Base-by-base conservation (phyloP, 2,888 invertebrate genomes). In the Hypsopygia costalis region DNA sequence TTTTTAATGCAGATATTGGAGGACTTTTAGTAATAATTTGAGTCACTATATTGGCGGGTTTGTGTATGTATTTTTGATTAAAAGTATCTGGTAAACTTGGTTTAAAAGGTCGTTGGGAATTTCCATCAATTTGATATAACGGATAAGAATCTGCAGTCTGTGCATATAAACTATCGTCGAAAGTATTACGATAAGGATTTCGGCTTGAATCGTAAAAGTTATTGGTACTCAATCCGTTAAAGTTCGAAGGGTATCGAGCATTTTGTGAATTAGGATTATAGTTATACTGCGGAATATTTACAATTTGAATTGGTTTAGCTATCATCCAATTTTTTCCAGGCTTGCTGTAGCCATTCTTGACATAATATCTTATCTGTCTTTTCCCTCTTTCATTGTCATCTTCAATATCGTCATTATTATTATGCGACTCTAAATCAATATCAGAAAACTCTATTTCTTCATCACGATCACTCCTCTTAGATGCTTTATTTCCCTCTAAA, bases 11-110 rank as follows among this genome's bases (percentile, higher is more conserved):
- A 16, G 91, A 91, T 42, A 90, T 82, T 27, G 90, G 91, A 33
- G 91, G 91, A 40, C 89, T 87, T 62, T 90, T 91, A 10, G 91
- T 90, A 31, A 91, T 90, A 33, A 81, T 77, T 61, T 81, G 85
- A 27, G 78, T 80, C 11, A 69, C 69, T 37, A 67, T 46, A 58
- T 78, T 79, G 27, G 70, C 51, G 22, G 75, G 71, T 48, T 58
- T 74, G 51, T 73, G 70, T 27, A 55, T 52, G 40, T 53, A 45
- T 42, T 69, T 73, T 54, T 69, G 70, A 43, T 63, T 74, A 36
- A 62, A 59, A n/a, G 67, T 68, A 51, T 82, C 83, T 11, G 74
- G 75, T 49, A 72, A 61, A 58, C 81, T 86, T 11, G 86, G 64
- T 57, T 78, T 83, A 49, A 88, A 87, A 20, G 71, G 68, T 46